phyloP scores from a whole-genome alignment of 2,888 invertebrate genomes.

The Drosophila mettleri region DNA sequence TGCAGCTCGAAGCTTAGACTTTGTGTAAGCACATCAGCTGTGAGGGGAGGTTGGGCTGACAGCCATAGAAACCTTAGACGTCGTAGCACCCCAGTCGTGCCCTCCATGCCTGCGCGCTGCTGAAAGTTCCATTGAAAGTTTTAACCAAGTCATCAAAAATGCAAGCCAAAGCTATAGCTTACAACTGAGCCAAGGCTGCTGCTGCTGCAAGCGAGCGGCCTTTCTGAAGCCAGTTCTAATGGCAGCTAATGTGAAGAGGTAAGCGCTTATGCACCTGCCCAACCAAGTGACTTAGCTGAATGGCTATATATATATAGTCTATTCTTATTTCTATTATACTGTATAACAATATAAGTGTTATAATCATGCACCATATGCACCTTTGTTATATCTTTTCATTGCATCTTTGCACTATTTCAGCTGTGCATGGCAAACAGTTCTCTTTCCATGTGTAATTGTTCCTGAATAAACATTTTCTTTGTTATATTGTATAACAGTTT shows the following conservation, averaged over 20 bases:
- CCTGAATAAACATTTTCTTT: not conserved
- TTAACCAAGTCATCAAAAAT: slow-evolving; percentile 58
- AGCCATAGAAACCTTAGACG: slow-evolving; percentile 41
- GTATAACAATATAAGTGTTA: not conserved
- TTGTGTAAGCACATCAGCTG: slow-evolving; percentile 57
- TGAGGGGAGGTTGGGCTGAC: slow-evolving; percentile 14
- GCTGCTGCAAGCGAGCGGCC: slow-evolving; percentile 25
- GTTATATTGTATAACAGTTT: not conserved
- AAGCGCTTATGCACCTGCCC: slow-evolving; percentile 4
- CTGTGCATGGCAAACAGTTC: not conserved
- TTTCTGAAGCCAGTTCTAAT: slow-evolving; percentile 38
- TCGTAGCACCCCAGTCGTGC: not conserved
- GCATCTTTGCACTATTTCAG: not conserved
- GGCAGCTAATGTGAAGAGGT: slow-evolving; percentile 22
- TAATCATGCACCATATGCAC: not conserved
- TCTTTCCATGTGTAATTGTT: not conserved
- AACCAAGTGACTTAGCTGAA: not conserved
- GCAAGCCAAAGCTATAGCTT: slow-evolving; percentile 15
- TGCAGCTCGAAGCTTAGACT: slow-evolving; percentile 54
- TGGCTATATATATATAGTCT: not conserved
- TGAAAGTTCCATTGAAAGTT: slow-evolving; percentile 36
- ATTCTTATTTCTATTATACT: not conserved
- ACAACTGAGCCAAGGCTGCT: slow-evolving; percentile 55
- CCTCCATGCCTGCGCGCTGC: not conserved
- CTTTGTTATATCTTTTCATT: not conserved